Evolutionary conservation across 2,888 invertebrate genomes (phyloP).

Genomic region (Oscheius myriophilus): DNA sequence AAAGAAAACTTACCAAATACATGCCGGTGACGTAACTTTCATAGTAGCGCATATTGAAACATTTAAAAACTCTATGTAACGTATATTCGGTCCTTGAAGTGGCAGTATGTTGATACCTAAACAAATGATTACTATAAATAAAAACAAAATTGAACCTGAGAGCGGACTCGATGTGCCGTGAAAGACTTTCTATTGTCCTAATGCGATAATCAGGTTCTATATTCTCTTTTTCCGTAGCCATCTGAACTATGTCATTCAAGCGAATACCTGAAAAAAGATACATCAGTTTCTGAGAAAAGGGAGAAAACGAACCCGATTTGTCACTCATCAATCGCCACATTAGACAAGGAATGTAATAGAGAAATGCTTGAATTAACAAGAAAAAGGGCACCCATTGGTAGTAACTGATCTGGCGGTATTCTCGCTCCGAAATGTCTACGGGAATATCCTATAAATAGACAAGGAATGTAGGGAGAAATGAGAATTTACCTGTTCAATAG

Average conservation of each 20-base stretch:
- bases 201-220: conserved; percentile 70
- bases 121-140: conserved; percentile 13
- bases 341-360: conserved; percentile 74
- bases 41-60: conserved; percentile 69
- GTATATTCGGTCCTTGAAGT: conserved; percentile 69
- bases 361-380: conserved; percentile 68
- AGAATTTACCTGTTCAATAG: conserved; percentile 63
- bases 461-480: neutral
- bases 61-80: conserved; percentile 70
- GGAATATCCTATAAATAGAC: conserved; percentile 64
- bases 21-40: conserved; percentile 71
- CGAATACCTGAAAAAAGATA: conserved; percentile 60
- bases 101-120: conserved; percentile 69
- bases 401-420: conserved; percentile 69
- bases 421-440: conserved; percentile 71
- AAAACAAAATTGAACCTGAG: conserved; percentile 46
- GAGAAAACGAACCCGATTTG: conserved; percentile 70
- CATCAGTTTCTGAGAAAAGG: conserved; percentile 1
- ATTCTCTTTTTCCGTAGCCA: conserved; percentile 71
- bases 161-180: conserved; percentile 69
- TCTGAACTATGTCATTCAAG: conserved; percentile 70
- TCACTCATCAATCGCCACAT: conserved; percentile 74
- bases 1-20: conserved; percentile 60
- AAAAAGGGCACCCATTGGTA: conserved; percentile 69
- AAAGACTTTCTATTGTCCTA: conserved; percentile 68